phyloP scores from a whole-genome alignment of 2,888 invertebrate species.

The Drosophila cyrtoloma region DNA sequence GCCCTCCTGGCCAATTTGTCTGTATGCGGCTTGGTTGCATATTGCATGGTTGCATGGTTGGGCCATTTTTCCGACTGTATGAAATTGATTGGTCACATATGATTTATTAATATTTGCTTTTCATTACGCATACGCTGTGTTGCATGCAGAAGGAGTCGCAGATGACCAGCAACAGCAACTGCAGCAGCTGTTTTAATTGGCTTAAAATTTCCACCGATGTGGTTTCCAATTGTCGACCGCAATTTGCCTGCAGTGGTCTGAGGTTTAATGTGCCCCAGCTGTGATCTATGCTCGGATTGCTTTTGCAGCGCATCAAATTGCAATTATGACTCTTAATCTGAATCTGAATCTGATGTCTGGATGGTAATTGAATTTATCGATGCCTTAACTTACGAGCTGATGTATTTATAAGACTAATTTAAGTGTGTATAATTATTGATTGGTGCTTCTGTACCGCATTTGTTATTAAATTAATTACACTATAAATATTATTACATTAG shows the following conservation, averaged over 20 bases:
- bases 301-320: slow-evolving; percentile 26
- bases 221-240: slow-evolving; percentile 47
- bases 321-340: slow-evolving; percentile 21
- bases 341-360: neutral
- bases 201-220: slow-evolving; percentile 70
- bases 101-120: slow-evolving; percentile 79
- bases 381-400: no score
- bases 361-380: neutral
- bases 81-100: slow-evolving; percentile 78
- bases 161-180: slow-evolving; percentile 13
- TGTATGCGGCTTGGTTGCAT: slow-evolving; percentile 9
- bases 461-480: neutral
- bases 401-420: neutral
- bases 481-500: neutral
- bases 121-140: slow-evolving; percentile 77
- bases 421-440: neutral
- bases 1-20: slow-evolving; percentile 20
- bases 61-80: slow-evolving; percentile 45
- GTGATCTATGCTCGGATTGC: slow-evolving; percentile 55
- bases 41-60: neutral
- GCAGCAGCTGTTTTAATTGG: slow-evolving; percentile 77
- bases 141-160: slow-evolving; percentile 17
- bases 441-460: neutral
- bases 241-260: slow-evolving; percentile 71
- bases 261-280: slow-evolving; percentile 71